Evolutionary conservation across 2,113 vertebrate species (phyloP), one percentile per base, ranked within the genome.

Genomic region (Puntigrus tetrazona): DNA sequence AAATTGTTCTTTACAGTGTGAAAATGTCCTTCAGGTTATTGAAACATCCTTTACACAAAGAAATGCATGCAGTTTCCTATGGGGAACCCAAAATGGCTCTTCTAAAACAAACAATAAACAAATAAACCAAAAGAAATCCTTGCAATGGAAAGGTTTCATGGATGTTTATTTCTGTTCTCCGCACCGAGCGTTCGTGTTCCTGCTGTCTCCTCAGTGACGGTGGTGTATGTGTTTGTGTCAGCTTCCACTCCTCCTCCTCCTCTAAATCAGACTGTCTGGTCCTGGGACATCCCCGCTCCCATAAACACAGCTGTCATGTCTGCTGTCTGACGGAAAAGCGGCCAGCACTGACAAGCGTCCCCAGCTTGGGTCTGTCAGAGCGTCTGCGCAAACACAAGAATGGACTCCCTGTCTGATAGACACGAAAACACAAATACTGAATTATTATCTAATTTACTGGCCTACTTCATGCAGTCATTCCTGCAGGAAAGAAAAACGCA

Each of bases 251-350:
- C 88, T 83, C 80, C 74, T 57, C 79, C 70, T 52, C 59, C 72
- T 36, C 67, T 50, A 63, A 52, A 50, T 43, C 34, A 18, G 31
- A 41, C 65, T 69, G 73, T 50, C 82, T 75, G 84, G 88, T 93
- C 92, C 92, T 92, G 90, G 89, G 91, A 92, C 90, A 88, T 90
- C 93, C 91, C 92, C 92, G 86, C 90, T 93, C 91, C 91, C 91
- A 93, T 90, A 92, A 92, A 91, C 94, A 94, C 90, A 93, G 94
- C 92, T 94, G 95, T 94, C 93, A 93, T 93, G 94, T 93, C 92
- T 93, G 90, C 92, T 89, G 93, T 91, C 91, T 94, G 93, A 93
- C 74, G 91, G 94, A 91, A 95, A 95, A 89, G 95, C 94, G 93
- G 93, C 93, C 89, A 90, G 89, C 87, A 9, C 81, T 91, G 88